Conservation (phyloP, 2,888 invertebrate species). For the Agriopis leucophaearia region DNA sequence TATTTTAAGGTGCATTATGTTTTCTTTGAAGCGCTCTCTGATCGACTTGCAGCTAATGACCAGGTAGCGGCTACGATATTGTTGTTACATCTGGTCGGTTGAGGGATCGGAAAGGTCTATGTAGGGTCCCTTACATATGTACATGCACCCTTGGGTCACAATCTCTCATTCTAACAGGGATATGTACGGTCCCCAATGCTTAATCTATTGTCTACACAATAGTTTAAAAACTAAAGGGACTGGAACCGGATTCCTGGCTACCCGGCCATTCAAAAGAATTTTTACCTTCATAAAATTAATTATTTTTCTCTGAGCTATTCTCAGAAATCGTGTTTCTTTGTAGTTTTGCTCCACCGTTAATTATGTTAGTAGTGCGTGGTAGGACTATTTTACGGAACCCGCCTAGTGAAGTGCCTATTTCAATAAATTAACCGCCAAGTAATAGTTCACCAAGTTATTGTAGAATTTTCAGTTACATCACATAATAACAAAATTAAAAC, state of each 20-base stretch:
- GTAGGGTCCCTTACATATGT: slow-evolving; percentile 2
- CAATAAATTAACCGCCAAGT: too few relatives aligned
- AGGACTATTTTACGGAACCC: too few relatives aligned
- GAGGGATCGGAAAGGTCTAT: slow-evolving; percentile 6
- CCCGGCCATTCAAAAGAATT: slow-evolving; percentile 1
- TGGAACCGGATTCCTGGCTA: neutral
- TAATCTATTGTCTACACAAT: slow-evolving; percentile 11
- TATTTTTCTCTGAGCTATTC: neutral
- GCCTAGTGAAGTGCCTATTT: too few relatives aligned
- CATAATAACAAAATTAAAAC: too few relatives aligned
- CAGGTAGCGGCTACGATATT: neutral
- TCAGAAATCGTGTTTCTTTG: too few relatives aligned
- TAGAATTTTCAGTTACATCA: too few relatives aligned
- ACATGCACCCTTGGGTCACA: neutral
- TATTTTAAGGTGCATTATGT: neutral
- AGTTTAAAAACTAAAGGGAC: neutral
- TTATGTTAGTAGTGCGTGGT: neutral
- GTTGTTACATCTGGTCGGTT: neutral
- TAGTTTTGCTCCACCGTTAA: too few relatives aligned
- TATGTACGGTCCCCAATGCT: slow-evolving; percentile 9
- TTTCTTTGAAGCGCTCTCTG: neutral
- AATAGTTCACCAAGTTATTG: too few relatives aligned
- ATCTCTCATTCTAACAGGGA: slow-evolving; percentile 7
- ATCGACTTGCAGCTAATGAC: neutral
- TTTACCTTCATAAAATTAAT: slow-evolving; percentile 12